phyloP scores from a whole-genome alignment of 2,113 vertebrate genomes.

The Falcunculus frontatus region DNA sequence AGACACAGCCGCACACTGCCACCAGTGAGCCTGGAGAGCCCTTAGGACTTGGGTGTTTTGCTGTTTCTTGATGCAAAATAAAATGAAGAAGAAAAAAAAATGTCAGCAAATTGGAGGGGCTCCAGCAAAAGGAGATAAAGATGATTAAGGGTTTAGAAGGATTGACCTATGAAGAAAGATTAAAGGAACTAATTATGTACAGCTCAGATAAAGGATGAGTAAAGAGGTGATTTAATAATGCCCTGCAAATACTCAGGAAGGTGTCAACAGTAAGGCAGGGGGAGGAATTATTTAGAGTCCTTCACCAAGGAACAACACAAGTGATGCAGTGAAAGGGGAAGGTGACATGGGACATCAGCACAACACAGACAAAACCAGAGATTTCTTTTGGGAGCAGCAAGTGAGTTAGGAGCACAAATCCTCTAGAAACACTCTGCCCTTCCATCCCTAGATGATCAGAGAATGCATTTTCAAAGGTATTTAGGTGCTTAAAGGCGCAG shows the following conservation, averaged over 20 bases:
- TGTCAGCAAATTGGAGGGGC: conserved; percentile 44
- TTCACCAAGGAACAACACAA: not conserved
- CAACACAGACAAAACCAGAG: not conserved
- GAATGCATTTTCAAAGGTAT: not conserved
- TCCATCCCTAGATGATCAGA: not conserved
- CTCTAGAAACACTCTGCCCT: not conserved
- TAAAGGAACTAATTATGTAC: conserved; percentile 70
- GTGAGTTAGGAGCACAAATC: not conserved
- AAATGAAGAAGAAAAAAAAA: not conserved
- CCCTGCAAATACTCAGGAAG: conserved; percentile 53
- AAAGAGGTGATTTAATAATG: conserved; percentile 63
- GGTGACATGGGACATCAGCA: not conserved
- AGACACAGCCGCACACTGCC: not conserved
- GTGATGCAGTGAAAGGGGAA: not conserved
- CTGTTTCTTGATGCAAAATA: conserved; percentile 4
- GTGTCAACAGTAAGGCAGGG: conserved; percentile 25
- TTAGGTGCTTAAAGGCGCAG: not conserved
- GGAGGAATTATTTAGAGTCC: conserved; percentile 32
- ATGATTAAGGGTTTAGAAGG: conserved; percentile 65
- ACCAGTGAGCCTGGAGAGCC: not conserved
- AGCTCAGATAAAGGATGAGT: conserved; percentile 67
- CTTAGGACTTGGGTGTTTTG: not conserved
- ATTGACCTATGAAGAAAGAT: conserved; percentile 70
- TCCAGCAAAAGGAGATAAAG: conserved; percentile 60
- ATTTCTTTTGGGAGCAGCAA: not conserved